A percentile compares a stretch with the other conserved stretches of the same genome.
phyloP scores from a whole-genome alignment of 2,797 vertebrate species.

The Salarias fasciatus region DNA sequence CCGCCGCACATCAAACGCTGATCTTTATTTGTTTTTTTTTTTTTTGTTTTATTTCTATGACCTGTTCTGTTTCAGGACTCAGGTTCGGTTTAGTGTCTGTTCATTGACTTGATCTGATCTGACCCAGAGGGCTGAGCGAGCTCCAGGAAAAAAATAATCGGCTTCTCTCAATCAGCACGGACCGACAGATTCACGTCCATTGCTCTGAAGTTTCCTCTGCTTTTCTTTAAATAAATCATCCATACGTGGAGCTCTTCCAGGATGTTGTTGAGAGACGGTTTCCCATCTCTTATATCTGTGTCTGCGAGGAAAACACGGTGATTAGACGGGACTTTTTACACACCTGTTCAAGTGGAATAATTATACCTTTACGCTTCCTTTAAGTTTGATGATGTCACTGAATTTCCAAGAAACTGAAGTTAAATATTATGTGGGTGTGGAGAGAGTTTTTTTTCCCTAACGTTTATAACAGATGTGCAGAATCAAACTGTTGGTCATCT shows the following conservation, averaged over 20 bases:
- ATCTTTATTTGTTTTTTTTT: too few species aligned
- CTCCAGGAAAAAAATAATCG: constrained; percentile 18
- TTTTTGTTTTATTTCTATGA: too few species aligned
- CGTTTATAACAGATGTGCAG: constrained; percentile 18
- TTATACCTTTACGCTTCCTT: constrained; percentile 59
- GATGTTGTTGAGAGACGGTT: not conserved
- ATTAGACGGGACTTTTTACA: constrained; percentile 52
- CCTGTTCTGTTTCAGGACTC: not conserved
- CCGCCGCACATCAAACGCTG: too few species aligned
- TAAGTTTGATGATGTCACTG: constrained; percentile 53
- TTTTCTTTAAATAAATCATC: not conserved
- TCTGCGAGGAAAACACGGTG: constrained; percentile 8
- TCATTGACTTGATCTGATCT: constrained; percentile 3
- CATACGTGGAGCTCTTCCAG: not conserved
- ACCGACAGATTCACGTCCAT: not conserved
- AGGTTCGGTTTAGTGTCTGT: constrained; percentile 5
- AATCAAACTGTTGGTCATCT: not conserved
- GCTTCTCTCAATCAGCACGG: not conserved
- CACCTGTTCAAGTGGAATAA: constrained; percentile 53
- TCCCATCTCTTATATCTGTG: constrained; percentile 1
- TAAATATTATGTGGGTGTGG: constrained; percentile 13
- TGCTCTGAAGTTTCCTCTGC: constrained; percentile 2
- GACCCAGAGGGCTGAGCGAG: constrained; percentile 5
- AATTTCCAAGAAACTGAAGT: constrained; percentile 40
- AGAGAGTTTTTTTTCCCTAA: constrained; percentile 7